Conservation (phyloP, 2,113 vertebrate species). For the Grallaria varia region DNA sequence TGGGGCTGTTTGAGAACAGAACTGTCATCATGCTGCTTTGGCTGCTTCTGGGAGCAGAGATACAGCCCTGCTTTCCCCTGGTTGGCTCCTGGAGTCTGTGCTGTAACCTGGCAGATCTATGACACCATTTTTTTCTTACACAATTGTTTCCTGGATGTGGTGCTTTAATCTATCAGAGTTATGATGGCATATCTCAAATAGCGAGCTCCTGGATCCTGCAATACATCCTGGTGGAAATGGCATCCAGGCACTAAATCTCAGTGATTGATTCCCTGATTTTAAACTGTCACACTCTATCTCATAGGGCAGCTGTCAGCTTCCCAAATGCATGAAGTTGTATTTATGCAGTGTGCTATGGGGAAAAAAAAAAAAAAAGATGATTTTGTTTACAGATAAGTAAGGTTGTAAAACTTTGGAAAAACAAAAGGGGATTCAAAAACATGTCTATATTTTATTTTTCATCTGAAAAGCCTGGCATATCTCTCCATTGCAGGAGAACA, state of each 20-base stretch:
- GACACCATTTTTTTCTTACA: conserved; percentile 44
- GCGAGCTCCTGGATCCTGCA: conserved; percentile 70
- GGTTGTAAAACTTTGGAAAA: conserved; percentile 64
- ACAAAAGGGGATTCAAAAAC: conserved; percentile 61
- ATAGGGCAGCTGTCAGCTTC: conserved; percentile 75
- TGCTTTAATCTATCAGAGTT: conserved; percentile 79
- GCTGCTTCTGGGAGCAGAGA: conserved; percentile 72
- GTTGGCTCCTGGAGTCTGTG: conserved; percentile 64
- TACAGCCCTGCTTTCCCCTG: conserved; percentile 57
- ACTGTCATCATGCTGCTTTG: conserved; percentile 77
- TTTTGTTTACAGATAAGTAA: conserved; percentile 76
- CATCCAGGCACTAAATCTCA: conserved; percentile 62
- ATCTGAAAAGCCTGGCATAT: conserved; percentile 42
- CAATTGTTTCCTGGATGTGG: conserved; percentile 77
- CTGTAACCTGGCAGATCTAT: conserved; percentile 75
- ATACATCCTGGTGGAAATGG: conserved; percentile 58
- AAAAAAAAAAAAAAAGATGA: conserved; percentile 15
- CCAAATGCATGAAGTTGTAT: conserved; percentile 75
- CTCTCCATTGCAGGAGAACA: conserved; percentile 46
- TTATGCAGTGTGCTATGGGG: conserved; percentile 71
- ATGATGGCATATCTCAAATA: conserved; percentile 78
- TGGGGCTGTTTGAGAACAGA: conserved; percentile 80
- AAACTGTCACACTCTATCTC: conserved; percentile 74
- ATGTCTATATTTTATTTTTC: conserved; percentile 60
- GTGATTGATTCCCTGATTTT: conserved; percentile 78